Percentiles rank a stretch among this genome's conserved stretches.
Conservation (phyloP, 2,888 invertebrate species). For the Morpho deidamia region DNA sequence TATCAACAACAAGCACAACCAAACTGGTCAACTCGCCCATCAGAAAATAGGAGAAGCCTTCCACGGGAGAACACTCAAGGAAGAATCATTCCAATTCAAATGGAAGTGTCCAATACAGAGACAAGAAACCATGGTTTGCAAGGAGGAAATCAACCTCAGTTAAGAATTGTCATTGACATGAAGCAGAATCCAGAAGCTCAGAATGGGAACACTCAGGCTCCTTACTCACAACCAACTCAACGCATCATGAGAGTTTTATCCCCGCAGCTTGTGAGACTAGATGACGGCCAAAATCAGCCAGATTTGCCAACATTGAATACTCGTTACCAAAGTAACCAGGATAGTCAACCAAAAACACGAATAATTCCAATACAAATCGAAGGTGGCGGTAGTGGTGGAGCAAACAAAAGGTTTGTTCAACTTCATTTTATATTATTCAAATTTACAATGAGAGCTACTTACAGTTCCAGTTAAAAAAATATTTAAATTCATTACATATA, state of each 20-base stretch:
- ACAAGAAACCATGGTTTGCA: constrained; percentile 46
- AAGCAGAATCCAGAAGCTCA: constrained; percentile 48
- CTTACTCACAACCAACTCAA: constrained; percentile 69
- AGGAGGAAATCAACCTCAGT: constrained; percentile 51
- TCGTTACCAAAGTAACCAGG: constrained; percentile 47
- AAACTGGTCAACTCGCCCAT: constrained; percentile 66
- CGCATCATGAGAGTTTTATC: constrained; percentile 73
- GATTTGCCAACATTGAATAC: constrained; percentile 61
- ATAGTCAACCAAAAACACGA: constrained; percentile 68
- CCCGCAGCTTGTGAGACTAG: constrained; percentile 72
- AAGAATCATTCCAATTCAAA: constrained; percentile 82
- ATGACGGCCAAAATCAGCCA: constrained; percentile 52
- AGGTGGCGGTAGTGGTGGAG: constrained; percentile 52
- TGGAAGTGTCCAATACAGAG: constrained; percentile 74
- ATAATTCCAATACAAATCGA: constrained; percentile 82
- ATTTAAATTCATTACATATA: too few relatives aligned
- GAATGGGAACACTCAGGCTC: constrained; percentile 36
- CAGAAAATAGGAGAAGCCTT: constrained; percentile 65
- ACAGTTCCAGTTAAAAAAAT: too few relatives aligned
- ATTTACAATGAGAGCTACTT: too few relatives aligned
- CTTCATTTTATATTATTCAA: background rate
- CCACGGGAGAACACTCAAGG: constrained; percentile 58
- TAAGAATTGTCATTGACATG: constrained; percentile 70
- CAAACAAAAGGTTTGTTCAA: constrained; percentile 58
- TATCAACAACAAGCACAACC: constrained; percentile 62